Evolutionary conservation across 37 sponge, comb jelly and placozoan genomes (phyloP).

Genomic region (Geodia barretti): DNA sequence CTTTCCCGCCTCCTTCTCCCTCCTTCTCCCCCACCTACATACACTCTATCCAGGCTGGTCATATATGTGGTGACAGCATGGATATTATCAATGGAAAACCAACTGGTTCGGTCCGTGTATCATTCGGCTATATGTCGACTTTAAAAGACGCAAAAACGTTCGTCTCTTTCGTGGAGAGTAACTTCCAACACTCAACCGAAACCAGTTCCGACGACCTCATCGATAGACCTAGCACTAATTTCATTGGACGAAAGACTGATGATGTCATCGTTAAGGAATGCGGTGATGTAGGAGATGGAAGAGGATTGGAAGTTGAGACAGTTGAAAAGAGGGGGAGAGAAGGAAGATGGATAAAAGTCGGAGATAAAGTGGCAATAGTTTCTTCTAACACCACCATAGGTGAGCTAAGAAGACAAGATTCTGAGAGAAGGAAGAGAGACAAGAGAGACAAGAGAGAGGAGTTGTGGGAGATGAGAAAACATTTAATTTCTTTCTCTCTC

Average conservation of each 20-base stretch:
- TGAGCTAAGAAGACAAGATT: no score
- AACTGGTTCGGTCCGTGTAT: constrained; percentile 88
- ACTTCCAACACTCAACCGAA: no score
- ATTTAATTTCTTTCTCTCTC: no score
- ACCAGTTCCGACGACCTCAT: not conserved
- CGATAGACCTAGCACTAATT: not conserved
- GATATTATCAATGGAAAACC: constrained; percentile 85
- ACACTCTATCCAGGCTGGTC: constrained; percentile 76
- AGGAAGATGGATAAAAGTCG: not conserved
- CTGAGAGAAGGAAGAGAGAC: no score
- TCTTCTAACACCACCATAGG: no score
- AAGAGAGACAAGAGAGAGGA: no score
- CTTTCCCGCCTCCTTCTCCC: not conserved
- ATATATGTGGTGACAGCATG: constrained; percentile 86
- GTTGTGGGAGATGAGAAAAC: no score
- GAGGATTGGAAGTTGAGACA: not conserved
- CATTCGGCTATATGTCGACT: constrained; percentile 91
- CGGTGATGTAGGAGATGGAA: not conserved
- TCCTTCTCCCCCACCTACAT: not conserved
- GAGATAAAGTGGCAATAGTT: not conserved
- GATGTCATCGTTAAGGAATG: not conserved
- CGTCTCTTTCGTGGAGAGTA: constrained; percentile 45
- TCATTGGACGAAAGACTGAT: not conserved
- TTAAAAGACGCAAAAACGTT: constrained; percentile 62
- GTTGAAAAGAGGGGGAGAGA: not conserved